Evolutionary conservation across 2,113 vertebrate genomes (phyloP).

Genomic region (Sula dactylatra): DNA sequence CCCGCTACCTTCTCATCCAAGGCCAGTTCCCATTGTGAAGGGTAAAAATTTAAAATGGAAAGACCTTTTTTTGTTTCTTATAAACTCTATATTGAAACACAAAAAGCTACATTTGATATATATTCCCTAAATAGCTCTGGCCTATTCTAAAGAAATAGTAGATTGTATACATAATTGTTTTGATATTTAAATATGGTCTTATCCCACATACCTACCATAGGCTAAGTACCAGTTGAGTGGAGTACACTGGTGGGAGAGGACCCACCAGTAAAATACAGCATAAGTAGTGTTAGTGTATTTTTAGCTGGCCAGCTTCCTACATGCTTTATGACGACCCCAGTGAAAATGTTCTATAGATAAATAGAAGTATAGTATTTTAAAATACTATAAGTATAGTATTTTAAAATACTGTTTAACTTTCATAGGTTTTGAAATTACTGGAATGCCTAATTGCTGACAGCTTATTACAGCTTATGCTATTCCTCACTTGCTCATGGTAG

Average conservation of each 20-base stretch:
- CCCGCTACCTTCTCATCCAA: rapidly evolving
- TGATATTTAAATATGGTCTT: not conserved
- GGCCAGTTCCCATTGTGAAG: not conserved
- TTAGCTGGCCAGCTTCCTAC: not conserved
- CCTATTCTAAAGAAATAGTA: not conserved
- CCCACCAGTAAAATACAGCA: not conserved
- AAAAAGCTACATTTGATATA: not conserved
- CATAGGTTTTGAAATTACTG: not conserved
- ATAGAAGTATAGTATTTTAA: not conserved
- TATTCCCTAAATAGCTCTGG: not conserved
- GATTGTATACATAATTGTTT: not conserved
- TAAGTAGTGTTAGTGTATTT: not conserved
- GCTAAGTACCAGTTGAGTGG: not conserved
- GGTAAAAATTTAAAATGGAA: not conserved
- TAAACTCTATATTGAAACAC: not conserved
- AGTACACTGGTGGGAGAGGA: not conserved
- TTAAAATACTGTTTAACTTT: not conserved
- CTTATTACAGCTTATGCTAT: not conserved
- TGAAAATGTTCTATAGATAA: not conserved
- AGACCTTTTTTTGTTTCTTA: not conserved
- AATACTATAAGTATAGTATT: not conserved
- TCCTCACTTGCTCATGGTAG: not conserved
- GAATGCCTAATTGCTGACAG: not conserved
- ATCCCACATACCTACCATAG: not conserved
- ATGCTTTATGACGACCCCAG: not conserved